Evolutionary conservation across 1,140 invertebrate genomes (phyloP).

Genomic region (Drosophila repleta): DNA sequence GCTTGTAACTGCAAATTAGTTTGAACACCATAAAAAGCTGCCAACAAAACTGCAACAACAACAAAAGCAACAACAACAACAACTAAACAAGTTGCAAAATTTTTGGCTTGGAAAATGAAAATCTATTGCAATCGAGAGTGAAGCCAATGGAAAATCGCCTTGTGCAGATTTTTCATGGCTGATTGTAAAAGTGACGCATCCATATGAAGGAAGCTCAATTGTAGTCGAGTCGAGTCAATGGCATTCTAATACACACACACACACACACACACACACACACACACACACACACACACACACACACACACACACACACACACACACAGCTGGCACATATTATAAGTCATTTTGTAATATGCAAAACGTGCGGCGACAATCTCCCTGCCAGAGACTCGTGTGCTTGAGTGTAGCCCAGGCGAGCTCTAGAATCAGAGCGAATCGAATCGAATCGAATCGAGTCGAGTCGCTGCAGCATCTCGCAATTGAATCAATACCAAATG

Average conservation of each 20-base stretch:
- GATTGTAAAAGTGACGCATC: conserved; percentile 78
- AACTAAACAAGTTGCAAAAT: conserved; percentile 59
- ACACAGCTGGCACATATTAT: conserved; percentile 38
- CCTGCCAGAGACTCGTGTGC: conserved; percentile 63
- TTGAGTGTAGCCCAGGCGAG: conserved; percentile 42
- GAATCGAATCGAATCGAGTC: conserved; percentile 7
- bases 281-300: conserved; percentile 41
- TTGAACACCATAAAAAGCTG: conserved; percentile 74
- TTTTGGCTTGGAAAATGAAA: conserved; percentile 46
- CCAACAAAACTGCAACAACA: conserved; percentile 64
- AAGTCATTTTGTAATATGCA: conserved; percentile 73
- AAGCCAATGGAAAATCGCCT: conserved; percentile 63
- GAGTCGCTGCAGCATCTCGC: no score
- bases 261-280: conserved; percentile 7
- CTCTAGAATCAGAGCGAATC: conserved; percentile 51
- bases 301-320: conserved; percentile 7
- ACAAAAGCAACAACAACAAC: conserved; percentile 17
- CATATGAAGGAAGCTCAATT: conserved; percentile 60
- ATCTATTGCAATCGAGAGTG: conserved; percentile 60
- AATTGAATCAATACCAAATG: conserved; percentile 14
- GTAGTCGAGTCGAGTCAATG: background rate
- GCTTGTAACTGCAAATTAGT: conserved; percentile 80
- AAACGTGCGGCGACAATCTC: conserved; percentile 67
- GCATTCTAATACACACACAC: conserved; percentile 27
- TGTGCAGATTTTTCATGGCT: conserved; percentile 59